phyloP scores from a whole-genome alignment of 1,140 invertebrate genomes.

The Nymphalis io region DNA sequence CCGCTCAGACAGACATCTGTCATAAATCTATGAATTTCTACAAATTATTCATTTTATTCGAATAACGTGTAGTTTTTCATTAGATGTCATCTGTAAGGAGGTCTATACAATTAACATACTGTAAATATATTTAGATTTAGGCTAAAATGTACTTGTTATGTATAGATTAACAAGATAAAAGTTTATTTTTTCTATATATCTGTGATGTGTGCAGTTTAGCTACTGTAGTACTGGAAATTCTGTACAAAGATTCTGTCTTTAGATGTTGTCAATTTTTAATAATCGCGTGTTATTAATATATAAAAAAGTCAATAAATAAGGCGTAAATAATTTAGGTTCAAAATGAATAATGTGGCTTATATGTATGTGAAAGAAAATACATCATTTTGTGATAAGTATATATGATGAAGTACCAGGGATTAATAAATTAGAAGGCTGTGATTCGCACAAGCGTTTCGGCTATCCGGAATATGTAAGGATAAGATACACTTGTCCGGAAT shows the following conservation, averaged over 20 bases:
- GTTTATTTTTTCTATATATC: constrained; percentile 73
- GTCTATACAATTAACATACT: constrained; percentile 14
- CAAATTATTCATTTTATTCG: constrained; percentile 2
- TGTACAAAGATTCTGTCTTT: constrained; percentile 55
- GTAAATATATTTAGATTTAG: constrained; percentile 18
- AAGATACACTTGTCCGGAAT: neutral
- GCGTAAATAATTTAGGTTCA: constrained; percentile 2
- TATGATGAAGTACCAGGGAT: constrained; percentile 10
- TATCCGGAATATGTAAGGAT: neutral
- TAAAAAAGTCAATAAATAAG: constrained; percentile 14
- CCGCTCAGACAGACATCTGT: constrained; percentile 1
- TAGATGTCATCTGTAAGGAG: neutral
- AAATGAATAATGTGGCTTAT: constrained; percentile 35
- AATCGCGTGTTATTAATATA: constrained; percentile 22
- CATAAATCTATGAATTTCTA: neutral
- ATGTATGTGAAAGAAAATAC: constrained; percentile 14
- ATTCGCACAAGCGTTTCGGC: constrained; percentile 11
- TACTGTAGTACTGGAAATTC: constrained; percentile 58
- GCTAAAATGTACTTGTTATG: constrained; percentile 64
- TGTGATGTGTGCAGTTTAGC: constrained; percentile 67
- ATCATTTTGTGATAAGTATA: constrained; percentile 17
- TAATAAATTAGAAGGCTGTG: constrained; percentile 12
- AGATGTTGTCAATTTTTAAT: constrained; percentile 46
- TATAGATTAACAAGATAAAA: constrained; percentile 60
- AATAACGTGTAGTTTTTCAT: constrained; percentile 13